Conservation (phyloP, 2,113 vertebrate species). For the Crotalus helleri region DNA sequence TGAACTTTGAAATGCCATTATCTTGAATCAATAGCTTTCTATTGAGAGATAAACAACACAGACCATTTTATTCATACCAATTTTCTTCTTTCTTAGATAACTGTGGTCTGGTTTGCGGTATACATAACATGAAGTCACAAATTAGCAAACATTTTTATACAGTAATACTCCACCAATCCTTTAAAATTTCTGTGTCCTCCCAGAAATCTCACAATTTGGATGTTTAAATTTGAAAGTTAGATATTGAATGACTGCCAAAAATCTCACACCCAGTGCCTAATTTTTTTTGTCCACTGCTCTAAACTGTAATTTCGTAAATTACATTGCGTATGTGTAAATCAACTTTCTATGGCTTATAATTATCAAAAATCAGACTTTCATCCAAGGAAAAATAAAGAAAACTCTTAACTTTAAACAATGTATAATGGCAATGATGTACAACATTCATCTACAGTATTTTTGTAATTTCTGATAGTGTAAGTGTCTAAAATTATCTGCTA, state of each 20-base stretch:
- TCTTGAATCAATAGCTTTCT: not conserved
- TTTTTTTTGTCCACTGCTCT: not conserved
- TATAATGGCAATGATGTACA: not conserved
- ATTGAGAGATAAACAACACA: not conserved
- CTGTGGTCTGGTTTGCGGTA: conserved; percentile 3
- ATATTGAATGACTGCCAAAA: not conserved
- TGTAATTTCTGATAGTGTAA: not conserved
- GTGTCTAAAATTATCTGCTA: not conserved
- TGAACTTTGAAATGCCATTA: not conserved
- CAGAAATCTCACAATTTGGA: not conserved
- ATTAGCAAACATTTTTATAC: not conserved
- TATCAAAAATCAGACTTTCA: not conserved
- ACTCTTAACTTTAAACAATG: not conserved
- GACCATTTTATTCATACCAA: not conserved
- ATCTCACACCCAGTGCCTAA: not conserved
- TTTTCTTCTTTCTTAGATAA: not conserved
- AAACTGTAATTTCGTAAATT: not conserved
- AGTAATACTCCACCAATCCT: not conserved
- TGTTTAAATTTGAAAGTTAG: not conserved
- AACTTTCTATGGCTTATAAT: not conserved
- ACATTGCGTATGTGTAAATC: too few species aligned
- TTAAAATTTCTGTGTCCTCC: not conserved
- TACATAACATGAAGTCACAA: not conserved
- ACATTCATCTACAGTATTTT: conserved; percentile 10
- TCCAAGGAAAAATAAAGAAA: not conserved